phyloP scores from a whole-genome alignment of 2,888 invertebrate species.

The Lepidochrysops patricia region DNA sequence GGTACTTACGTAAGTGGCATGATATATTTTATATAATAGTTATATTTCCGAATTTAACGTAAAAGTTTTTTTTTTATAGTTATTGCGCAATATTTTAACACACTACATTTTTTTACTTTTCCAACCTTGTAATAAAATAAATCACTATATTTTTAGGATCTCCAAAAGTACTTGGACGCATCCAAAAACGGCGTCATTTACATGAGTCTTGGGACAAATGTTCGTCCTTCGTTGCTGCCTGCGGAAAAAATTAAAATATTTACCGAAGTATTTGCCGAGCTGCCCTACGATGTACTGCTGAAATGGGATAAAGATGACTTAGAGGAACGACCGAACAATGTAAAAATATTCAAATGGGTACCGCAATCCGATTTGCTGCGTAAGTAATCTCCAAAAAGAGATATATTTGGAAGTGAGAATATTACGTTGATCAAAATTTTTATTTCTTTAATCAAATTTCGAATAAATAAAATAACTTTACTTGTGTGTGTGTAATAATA shows the following conservation, averaged over 20 bases:
- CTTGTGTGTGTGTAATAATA: too few species aligned
- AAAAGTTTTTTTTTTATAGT: too few species aligned
- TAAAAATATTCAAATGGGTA: constrained; percentile 42
- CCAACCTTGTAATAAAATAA: too few species aligned
- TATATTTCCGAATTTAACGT: too few species aligned
- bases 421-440: neutral
- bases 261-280: constrained; percentile 34
- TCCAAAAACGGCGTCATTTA: constrained; percentile 41
- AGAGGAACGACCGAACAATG: constrained; percentile 32
- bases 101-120: too few species aligned
- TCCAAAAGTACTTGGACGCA: constrained; percentile 35
- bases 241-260: constrained; percentile 30
- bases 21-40: too few species aligned
- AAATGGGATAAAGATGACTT: constrained; percentile 42
- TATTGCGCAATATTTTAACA: too few species aligned
- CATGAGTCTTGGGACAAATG: constrained; percentile 45
- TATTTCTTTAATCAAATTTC: neutral
- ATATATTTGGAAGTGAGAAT: neutral
- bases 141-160: constrained; percentile 29
- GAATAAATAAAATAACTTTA: too few species aligned
- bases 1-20: too few species aligned
- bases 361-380: constrained; percentile 46
- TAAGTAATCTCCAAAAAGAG: constrained; percentile 20
- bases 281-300: constrained; percentile 45
- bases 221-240: constrained; percentile 30